Evolutionary conservation across 2,888 invertebrate species (phyloP), one percentile per base, ranked within the genome.

Genomic region (Marronus borbonicus): DNA sequence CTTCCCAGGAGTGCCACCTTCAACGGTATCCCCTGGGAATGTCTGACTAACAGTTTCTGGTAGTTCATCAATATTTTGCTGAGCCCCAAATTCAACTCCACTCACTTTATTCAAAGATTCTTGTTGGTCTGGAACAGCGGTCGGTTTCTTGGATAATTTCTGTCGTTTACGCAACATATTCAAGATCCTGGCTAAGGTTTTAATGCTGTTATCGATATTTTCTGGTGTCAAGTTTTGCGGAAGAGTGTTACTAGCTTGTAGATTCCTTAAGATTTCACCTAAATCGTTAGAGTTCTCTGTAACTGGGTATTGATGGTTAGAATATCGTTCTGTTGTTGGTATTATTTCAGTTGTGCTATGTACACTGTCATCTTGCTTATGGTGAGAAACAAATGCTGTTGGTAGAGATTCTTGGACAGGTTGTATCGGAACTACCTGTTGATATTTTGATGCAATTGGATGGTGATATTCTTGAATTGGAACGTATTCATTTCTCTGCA

Each of bases 171-270:
- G 94, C 68, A 96, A 89, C 78, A 93, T 91, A 84, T 93, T 93
- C 69, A 96, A 88, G 79, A 95, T 95, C 85, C 93, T 93, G 14
- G 95, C 91, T 78, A 96, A 89, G 0, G 95, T 95, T 85, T 91
- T 92, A 80, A 96, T 94, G 68, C 95, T 95, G 80, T 94, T 92
- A 82, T 95, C 94, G 65, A 96, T 93, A 84, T 96, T 96, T 81
- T 94, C 93, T 75, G 93, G 91, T 3, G 94, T 95, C 36, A 96
- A 90, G 8, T 92, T 93, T 82, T 94, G 93, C 0, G 96, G 95
- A 82, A 96, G 89, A 64, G 94, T 93, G 87, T 95, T 94, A 82
- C 93, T 93, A 20, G 94, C 89, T 86, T 95, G 95, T 39, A 95
- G 89, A 78, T 94, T 93, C 85, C 93, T 93, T 55, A 95, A 85